phyloP scores from a whole-genome alignment of 2,797 vertebrate genomes.

The Carapus acus region DNA sequence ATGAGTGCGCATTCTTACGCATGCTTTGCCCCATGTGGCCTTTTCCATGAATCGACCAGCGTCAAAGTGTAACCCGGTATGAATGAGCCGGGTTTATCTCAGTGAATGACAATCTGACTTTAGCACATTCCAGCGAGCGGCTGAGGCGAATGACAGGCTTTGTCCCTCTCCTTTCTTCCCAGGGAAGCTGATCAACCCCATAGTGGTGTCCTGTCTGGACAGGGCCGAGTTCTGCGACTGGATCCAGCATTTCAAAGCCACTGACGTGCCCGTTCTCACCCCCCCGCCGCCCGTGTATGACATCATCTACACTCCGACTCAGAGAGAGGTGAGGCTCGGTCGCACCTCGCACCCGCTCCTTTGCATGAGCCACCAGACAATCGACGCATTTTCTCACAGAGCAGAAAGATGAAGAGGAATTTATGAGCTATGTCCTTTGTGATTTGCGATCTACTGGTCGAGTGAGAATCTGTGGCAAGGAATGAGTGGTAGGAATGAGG shows the following conservation, averaged over 20 bases:
- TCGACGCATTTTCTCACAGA: constrained; percentile 19
- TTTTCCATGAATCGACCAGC: constrained; percentile 36
- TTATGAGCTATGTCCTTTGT: constrained; percentile 3
- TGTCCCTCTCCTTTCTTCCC: constrained; percentile 51
- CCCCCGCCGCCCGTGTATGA: constrained; percentile 79
- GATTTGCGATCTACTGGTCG: constrained; percentile 1
- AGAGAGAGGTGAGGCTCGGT: constrained; percentile 69
- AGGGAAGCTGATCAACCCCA: constrained; percentile 82
- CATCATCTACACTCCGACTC: constrained; percentile 80
- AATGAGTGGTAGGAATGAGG: constrained; percentile 9
- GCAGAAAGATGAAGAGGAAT: too few relatives aligned
- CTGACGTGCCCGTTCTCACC: constrained; percentile 72
- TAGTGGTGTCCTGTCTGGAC: constrained; percentile 75
- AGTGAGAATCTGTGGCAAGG: constrained; percentile 7
- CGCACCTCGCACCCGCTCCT: constrained; percentile 2
- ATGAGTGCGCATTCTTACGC: constrained; percentile 45
- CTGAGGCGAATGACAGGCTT: constrained; percentile 57
- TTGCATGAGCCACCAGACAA: constrained; percentile 13
- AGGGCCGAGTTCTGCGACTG: constrained; percentile 72
- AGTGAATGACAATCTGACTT: constrained; percentile 57
- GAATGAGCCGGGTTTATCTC: constrained; percentile 63
- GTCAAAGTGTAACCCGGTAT: constrained; percentile 55
- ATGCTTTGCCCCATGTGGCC: constrained; percentile 37
- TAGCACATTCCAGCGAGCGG: constrained; percentile 66
- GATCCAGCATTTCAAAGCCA: constrained; percentile 75